A percentile compares a stretch with the other conserved stretches of the same genome.
Evolutionary conservation across 2,888 invertebrate species (phyloP).

Genomic region (Drosophila picticornis): DNA sequence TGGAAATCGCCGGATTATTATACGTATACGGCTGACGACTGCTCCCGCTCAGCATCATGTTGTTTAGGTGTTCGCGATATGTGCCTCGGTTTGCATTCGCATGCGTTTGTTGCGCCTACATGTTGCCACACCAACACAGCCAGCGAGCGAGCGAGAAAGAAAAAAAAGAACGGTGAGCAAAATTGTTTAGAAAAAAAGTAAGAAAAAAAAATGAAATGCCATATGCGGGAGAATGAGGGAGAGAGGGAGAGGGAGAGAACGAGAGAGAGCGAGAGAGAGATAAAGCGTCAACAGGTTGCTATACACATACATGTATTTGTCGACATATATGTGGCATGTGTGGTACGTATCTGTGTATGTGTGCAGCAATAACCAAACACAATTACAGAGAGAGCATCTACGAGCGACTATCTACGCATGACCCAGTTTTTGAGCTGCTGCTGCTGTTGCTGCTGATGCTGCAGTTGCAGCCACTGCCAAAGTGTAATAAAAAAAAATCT

Average conservation of each 20-base stretch:
- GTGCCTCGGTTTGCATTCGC: slow-evolving; percentile 72
- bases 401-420: slow-evolving; percentile 57
- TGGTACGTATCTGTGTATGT: slow-evolving; percentile 4
- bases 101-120: slow-evolving; percentile 78
- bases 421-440: slow-evolving; percentile 68
- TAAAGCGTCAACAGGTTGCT: slow-evolving; percentile 53
- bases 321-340: neutral
- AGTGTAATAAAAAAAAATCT: slow-evolving; percentile 26
- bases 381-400: slow-evolving; percentile 39
- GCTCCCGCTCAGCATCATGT: slow-evolving; percentile 79
- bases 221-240: slow-evolving; percentile 26
- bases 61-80: slow-evolving; percentile 82
- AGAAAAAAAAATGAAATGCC: slow-evolving; percentile 3
- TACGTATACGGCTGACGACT: slow-evolving; percentile 81
- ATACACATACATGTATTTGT: slow-evolving; percentile 13
- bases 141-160: neutral
- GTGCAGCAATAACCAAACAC: slow-evolving; percentile 16
- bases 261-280: slow-evolving; percentile 10
- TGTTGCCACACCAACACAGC: neutral
- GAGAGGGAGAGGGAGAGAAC: slow-evolving; percentile 1
- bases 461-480: slow-evolving; percentile 39
- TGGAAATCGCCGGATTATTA: slow-evolving; percentile 84
- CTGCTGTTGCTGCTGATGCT: slow-evolving; percentile 21
- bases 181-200: slow-evolving; percentile 14
- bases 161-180: slow-evolving; percentile 26